Conservation (phyloP, 2,113 vertebrate species). For the Calyptomena viridis region DNA sequence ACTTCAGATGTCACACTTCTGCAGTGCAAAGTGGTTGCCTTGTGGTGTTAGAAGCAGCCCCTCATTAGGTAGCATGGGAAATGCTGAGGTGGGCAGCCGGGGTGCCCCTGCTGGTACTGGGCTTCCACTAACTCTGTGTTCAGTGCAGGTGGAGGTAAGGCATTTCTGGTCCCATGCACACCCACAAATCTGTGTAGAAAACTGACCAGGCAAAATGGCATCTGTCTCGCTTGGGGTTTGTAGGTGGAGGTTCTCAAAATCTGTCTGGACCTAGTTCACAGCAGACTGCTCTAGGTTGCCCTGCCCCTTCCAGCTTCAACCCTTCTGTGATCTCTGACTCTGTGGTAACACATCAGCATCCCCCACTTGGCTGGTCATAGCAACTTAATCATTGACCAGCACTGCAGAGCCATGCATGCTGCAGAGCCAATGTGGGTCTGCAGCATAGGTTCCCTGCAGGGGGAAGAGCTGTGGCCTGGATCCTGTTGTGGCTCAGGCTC, state of each 20-base stretch:
- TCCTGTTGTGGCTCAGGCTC: neutral
- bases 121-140: neutral
- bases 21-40: neutral
- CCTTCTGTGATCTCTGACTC: neutral
- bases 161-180: neutral
- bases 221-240: neutral
- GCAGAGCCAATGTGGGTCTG: neutral
- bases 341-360: neutral
- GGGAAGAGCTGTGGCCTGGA: neutral
- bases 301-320: neutral
- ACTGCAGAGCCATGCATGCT: rapidly evolving
- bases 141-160: neutral
- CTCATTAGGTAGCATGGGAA: rapidly evolving
- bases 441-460: neutral
- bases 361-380: neutral
- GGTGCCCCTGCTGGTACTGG: too few relatives aligned
- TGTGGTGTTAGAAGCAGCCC: rapidly evolving
- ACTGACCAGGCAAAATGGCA: neutral
- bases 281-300: neutral
- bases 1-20: neutral
- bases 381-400: neutral
- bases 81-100: rapidly evolving
- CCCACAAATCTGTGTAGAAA: neutral
- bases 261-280: rapidly evolving
- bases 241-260: neutral